phyloP scores from a whole-genome alignment of 2,797 vertebrate species.

The Chelon labrosus region DNA sequence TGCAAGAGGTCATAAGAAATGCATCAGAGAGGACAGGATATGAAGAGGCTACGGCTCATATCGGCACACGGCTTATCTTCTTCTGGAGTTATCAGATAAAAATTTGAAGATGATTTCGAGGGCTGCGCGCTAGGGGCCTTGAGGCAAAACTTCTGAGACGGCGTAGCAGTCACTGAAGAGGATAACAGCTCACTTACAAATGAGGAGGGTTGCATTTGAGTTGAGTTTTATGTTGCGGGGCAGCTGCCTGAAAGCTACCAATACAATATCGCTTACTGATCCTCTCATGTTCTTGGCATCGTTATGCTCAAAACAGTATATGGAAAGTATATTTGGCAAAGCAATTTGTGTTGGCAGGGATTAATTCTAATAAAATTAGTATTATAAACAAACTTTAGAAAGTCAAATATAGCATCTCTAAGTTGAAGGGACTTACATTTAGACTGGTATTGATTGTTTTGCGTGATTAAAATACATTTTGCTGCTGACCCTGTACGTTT shows the following conservation, averaged over 20 bases:
- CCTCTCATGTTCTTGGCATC: slow-evolving; percentile 2
- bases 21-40: slow-evolving; percentile 57
- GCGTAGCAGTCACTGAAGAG: slow-evolving; percentile 38
- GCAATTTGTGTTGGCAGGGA: not conserved
- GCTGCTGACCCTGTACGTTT: no score
- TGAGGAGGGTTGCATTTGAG: slow-evolving; percentile 21
- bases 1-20: slow-evolving; percentile 54
- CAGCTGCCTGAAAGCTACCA: slow-evolving; percentile 22
- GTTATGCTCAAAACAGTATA: slow-evolving; percentile 7
- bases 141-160: slow-evolving; percentile 49
- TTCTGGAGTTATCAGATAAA: slow-evolving; percentile 52
- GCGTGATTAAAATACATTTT: no score
- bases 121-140: slow-evolving; percentile 34
- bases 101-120: slow-evolving; percentile 43
- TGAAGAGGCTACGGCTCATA: slow-evolving; percentile 56
- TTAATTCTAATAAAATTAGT: slow-evolving; percentile 25
- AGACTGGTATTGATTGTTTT: no score
- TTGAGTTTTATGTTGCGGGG: slow-evolving; percentile 20
- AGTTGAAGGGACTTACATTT: no score
- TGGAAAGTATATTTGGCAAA: slow-evolving; percentile 3
- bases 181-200: slow-evolving; percentile 44
- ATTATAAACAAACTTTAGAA: slow-evolving; percentile 5
- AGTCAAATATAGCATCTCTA: not conserved
- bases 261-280: slow-evolving; percentile 30
- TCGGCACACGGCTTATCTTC: slow-evolving; percentile 45